Base-by-base conservation (phyloP, 2,113 vertebrate genomes). In the Origma solitaria region DNA sequence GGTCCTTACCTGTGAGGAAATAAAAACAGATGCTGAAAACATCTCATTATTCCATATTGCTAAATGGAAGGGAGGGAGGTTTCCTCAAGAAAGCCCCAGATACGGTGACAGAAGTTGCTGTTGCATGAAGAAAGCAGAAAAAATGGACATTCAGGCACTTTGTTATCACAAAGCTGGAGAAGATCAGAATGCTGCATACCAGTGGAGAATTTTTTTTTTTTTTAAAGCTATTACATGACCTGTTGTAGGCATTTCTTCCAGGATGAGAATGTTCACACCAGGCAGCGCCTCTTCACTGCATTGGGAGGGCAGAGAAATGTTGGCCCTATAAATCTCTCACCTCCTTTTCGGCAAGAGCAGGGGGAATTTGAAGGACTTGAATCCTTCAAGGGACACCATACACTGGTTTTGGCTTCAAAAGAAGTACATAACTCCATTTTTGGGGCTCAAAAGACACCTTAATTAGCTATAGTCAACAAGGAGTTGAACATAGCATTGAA, bases 81-180 rank as follows among this genome's bases (percentile, higher is more conserved):
- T 72, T 72, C 24, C 40, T 79, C 64, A 28, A 13, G 40, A 69
- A 69, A 76, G 45, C 24, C 17, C 8, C 30, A 9, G 28, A 2
- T 8, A 2, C 0, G 2, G 7, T 1, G 31, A 10, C 2, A 51
- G 33, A 91, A 56, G 12, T 11, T 9, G 16, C 1, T 49, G 15
- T 24, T 38, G 8, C 8, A 31, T 31, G 35, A 69, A 60, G 57
- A 64, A 65, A 25, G 28, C 8, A 47, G 47, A 86, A 45, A 31
- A 61, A 92, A 64, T 10, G 51, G 82, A 82, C 6, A 13, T 57
- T 51, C 5, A 31, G 9, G 42, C 13, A 27, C 10, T 17, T 86
- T 16, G 2, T 42, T 8, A 60, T 13, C 18, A 45, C 5, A 20
- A 31, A 84, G 13, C 6, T 65, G 17, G 8, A 81, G 80, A 38